These are phyloP conservation scores for Reticulitermes speratus DNA, from an alignment of 1,140 invertebrate species.

Conservation along the genomic window DNA sequence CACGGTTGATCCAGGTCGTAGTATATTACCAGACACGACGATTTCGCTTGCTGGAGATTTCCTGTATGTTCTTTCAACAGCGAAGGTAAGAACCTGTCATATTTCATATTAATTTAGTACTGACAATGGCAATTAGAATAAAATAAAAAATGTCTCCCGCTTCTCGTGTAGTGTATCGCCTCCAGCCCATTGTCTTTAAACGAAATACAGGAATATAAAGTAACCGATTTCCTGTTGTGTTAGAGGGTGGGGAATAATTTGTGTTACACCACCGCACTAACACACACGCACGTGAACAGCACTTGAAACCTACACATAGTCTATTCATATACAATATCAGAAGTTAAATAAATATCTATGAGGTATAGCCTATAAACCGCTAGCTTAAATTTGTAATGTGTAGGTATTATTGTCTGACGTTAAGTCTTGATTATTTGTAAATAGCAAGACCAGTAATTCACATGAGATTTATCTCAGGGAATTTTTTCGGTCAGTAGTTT, in stretches of 20 bases:
- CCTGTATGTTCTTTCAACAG: constrained; percentile 70
- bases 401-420: too few species aligned
- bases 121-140: neutral
- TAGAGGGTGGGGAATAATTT: neutral
- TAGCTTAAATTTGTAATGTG: too few species aligned
- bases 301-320: too few species aligned
- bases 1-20: constrained; percentile 65
- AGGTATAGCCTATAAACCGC: too few species aligned
- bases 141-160: neutral
- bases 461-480: too few species aligned
- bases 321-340: too few species aligned
- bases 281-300: too few species aligned
- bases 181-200: neutral
- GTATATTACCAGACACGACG: constrained; percentile 78
- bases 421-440: too few species aligned
- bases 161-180: neutral
- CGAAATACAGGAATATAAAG: neutral
- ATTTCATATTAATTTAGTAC: neutral
- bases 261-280: neutral
- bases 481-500: too few species aligned
- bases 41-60: constrained; percentile 74
- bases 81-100: constrained; percentile 53
- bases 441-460: too few species aligned
- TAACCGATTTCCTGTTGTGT: neutral
- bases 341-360: too few species aligned